Percentiles rank a stretch among this genome's conserved stretches.
These are phyloP conservation scores for Tupaia tana DNA, from an alignment of 2,113 vertebrate genomes.

Conservation along the genomic window DNA sequence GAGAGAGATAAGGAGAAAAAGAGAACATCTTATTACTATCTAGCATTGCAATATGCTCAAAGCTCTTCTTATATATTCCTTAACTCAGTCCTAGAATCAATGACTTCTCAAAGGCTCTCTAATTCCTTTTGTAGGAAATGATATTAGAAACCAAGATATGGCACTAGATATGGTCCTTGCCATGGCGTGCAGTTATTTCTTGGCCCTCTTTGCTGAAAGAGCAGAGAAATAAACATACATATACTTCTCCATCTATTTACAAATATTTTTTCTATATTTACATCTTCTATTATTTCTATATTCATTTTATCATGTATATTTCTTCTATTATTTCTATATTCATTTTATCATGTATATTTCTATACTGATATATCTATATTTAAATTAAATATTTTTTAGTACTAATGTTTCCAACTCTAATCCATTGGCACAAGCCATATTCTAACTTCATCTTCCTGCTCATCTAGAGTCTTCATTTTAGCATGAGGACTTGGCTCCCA, in stretches of 20 bases:
- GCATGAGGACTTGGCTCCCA: not conserved
- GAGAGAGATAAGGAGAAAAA: too few relatives aligned
- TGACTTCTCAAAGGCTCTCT: not conserved
- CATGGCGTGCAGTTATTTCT: not conserved
- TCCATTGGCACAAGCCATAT: not conserved
- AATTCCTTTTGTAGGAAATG: not conserved
- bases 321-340: not conserved
- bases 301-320: not conserved
- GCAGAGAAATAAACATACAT: not conserved
- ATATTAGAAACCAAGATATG: not conserved
- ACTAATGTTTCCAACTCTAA: not conserved
- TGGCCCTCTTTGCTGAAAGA: not conserved
- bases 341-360: not conserved
- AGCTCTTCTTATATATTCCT: not conserved
- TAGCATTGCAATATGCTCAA: not conserved
- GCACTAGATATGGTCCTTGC: not conserved
- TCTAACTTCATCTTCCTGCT: not conserved
- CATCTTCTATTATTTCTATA: not conserved
- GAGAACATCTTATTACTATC: not conserved
- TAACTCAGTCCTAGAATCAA: not conserved
- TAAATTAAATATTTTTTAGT: not conserved
- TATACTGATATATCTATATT: not conserved
- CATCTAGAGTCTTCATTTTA: not conserved
- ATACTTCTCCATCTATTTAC: not conserved
- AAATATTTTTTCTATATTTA: not conserved